phyloP scores from a whole-genome alignment of 2,113 vertebrate genomes.

The Eudyptes chrysolophus region DNA sequence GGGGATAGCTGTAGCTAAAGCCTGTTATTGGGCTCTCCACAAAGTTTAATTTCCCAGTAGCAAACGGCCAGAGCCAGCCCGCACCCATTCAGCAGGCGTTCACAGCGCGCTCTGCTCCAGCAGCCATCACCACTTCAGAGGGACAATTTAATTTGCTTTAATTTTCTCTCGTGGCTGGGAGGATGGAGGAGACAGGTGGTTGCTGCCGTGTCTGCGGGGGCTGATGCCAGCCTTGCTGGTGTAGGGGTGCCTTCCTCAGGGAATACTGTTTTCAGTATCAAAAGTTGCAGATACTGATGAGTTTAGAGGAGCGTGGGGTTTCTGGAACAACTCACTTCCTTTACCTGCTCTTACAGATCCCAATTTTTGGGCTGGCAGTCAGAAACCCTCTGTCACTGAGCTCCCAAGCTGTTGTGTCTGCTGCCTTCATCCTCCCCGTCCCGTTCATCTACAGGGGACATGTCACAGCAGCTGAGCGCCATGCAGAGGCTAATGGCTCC shows the following conservation, averaged over 20 bases:
- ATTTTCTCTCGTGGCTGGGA: background rate
- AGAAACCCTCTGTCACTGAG: background rate
- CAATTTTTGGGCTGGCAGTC: background rate
- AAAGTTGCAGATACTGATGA: background rate
- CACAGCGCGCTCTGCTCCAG: rapidly evolving
- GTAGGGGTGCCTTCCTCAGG: background rate
- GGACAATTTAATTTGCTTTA: background rate
- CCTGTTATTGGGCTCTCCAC: background rate
- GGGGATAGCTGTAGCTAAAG: background rate
- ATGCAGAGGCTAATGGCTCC: background rate
- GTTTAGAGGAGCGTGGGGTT: background rate
- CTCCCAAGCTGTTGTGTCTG: background rate
- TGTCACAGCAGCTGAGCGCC: background rate
- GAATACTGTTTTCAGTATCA: background rate
- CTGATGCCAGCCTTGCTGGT: background rate
- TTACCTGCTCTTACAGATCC: background rate
- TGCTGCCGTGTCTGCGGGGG: background rate
- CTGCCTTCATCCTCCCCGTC: background rate
- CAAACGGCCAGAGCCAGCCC: background rate
- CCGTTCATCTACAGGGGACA: background rate
- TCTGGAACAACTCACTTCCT: background rate
- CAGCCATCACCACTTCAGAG: background rate
- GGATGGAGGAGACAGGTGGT: rapidly evolving
- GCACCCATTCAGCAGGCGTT: background rate
- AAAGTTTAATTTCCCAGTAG: background rate